These are phyloP conservation scores for Semaprochilodus insignis DNA, from an alignment of 2,797 vertebrate species.

Conservation along the genomic window DNA sequence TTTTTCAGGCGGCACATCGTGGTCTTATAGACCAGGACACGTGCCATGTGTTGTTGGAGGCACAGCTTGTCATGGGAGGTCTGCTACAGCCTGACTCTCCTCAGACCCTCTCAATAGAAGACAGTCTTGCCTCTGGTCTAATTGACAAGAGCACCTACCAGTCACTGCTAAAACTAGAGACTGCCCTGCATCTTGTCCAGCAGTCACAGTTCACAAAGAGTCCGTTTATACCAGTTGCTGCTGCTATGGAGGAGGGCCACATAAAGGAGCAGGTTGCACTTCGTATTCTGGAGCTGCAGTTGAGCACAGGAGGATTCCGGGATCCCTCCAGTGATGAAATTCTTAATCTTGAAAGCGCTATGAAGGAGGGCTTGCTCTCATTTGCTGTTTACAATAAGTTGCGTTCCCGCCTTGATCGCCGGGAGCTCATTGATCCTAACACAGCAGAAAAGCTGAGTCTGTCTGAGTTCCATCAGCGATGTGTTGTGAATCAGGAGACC, in stretches of 20 bases:
- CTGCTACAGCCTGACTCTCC: conserved; percentile 84
- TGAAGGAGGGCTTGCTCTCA: conserved; percentile 75
- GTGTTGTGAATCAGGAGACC: conserved; percentile 81
- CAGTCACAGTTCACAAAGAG: conserved; percentile 44
- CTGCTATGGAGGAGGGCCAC: conserved; percentile 81
- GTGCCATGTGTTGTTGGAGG: conserved; percentile 86
- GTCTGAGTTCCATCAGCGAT: conserved; percentile 82
- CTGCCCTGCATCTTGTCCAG: conserved; percentile 72
- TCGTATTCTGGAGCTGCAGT: conserved; percentile 85
- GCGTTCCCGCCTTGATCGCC: conserved; percentile 70
- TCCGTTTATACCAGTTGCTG: conserved; percentile 73
- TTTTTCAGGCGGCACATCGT: conserved; percentile 89
- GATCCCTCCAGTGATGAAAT: conserved; percentile 62
- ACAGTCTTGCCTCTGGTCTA: conserved; percentile 80
- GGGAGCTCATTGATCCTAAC: conserved; percentile 91
- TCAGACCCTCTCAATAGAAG: conserved; percentile 82
- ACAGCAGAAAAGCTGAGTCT: conserved; percentile 88
- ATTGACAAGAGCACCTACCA: conserved; percentile 78
- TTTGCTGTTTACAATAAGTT: conserved; percentile 75
- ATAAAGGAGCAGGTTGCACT: conserved; percentile 84
- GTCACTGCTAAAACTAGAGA: conserved; percentile 80
- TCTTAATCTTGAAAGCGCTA: conserved; percentile 81
- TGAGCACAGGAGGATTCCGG: conserved; percentile 81
- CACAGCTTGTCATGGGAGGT: conserved; percentile 87
- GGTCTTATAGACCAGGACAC: conserved; percentile 97